Base-by-base conservation (phyloP, 1,140 invertebrate species). In the Heliconius melpomene region DNA sequence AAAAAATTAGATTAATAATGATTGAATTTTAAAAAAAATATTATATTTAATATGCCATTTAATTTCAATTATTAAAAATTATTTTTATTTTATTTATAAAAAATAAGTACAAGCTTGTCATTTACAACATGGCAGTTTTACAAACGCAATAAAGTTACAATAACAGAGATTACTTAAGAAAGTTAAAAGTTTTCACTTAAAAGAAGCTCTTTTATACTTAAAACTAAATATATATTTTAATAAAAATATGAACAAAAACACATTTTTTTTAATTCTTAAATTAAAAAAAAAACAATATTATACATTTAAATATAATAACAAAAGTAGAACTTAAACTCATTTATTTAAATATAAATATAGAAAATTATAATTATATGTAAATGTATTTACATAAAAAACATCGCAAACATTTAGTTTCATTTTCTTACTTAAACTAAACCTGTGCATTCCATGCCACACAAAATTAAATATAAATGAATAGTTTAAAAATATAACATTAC, bases 141-240 rank as follows among this genome's bases (percentile, higher is more conserved):
- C 54, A 57, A 57, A 23, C n/a, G 54, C 40, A 57, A 57, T 57
- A 57, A 23, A 57, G 40, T 46, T 46, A 13, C 11, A 46, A 46
- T 46, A 57, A 57, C 23, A 3, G 20, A n/a, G 9, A 23, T n/a
- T 9, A 57, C 8, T 57, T 9, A 8, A 23, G 11, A 54, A 20
- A 16, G 52, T 54, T 54, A 23, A 57, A 57, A 23, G 7, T 57
- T 8, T 3, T 23, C 54, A 9, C 20, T n/a, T 20, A 57, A 57
- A 57, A 57, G 50, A 52, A 18, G 18, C 16, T 57, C 11, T 23
- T 57, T 57, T 57, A 57, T 18, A n/a, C 54, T 57, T 23, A 57
- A 57, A 57, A 57, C n/a, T 54, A 76, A 72, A 80, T 76, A 75
- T 46, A 57, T 72, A 26, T 23, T 79, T 46, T 73, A 50, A 74